Base-by-base conservation (phyloP, 2,888 invertebrate genomes). In the Cantharis lateralis region DNA sequence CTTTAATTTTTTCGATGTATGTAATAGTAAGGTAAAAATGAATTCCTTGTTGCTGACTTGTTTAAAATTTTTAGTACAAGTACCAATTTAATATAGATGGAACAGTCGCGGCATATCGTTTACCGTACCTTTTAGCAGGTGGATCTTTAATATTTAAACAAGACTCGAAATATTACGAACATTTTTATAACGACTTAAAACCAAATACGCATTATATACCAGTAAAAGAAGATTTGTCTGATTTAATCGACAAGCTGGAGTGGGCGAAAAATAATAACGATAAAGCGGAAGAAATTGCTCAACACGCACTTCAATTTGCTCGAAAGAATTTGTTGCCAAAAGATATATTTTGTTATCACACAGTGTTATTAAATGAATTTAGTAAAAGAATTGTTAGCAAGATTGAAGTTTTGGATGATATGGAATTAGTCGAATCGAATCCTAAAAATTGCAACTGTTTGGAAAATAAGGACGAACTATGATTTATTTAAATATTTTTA, bases 41-140 rank as follows among this genome's bases (percentile, higher is more conserved):
- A 48, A n/a, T 48, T n/a, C 48, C n/a, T 13, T n/a, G n/a, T 48
- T 13, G 9, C n/a, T n/a, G 7, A n/a, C 9, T n/a, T 48, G 2
- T 48, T 48, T 48, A 48, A 48, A 48, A n/a, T 48, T 88, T 92
- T 86, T 89, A 98, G 98, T 96, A 95, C 87, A 98, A 98, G 89
- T 99, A 98, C 88, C 97, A 97, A 89, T 88, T 99, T 28, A 96
- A 94, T 85, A 91, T 99, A 74, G 99, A 99, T 89, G 99, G 99
- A 15, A 97, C 98, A 62, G 98, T 99, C 15, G 98, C 98, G 16
- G 96, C 98, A 0, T 99, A 98, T 88, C 91, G 98, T 79, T 91
- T 98, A 81, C 98, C 98, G 0, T 98, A 97, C 87, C 90, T 99
- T 16, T 88, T 99, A 79, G 95, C 93, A 66, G 98, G 98, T 1